phyloP scores from a whole-genome alignment of 2,888 invertebrate genomes.

The Pristionchus fissidentatus region DNA sequence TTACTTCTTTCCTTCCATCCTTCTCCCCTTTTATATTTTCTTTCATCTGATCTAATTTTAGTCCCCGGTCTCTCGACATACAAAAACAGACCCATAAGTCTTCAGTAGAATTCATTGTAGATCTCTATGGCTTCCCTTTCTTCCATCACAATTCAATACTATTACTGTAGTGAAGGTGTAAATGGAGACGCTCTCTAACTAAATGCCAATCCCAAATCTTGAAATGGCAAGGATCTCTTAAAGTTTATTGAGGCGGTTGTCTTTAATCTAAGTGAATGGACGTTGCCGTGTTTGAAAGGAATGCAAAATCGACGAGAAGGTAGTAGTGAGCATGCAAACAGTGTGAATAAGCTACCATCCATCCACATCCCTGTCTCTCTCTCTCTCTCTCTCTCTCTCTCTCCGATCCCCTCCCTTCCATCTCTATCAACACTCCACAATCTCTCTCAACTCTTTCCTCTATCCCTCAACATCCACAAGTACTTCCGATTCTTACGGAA shows the following conservation, averaged over 20 bases:
- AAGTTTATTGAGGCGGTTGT: background rate
- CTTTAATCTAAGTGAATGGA: background rate
- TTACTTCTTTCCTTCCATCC: background rate
- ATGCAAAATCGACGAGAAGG: background rate
- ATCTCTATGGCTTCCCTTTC: too few relatives aligned
- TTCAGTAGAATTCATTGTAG: background rate
- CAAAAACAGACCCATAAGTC: background rate
- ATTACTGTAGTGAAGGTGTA: too few relatives aligned
- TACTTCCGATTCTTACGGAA: background rate
- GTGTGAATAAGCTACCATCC: conserved; percentile 14
- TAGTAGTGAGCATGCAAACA: conserved; percentile 37
- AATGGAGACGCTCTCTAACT: too few relatives aligned
- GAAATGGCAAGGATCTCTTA: too few relatives aligned
- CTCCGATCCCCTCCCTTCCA: background rate
- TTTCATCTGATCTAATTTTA: background rate
- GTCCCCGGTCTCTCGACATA: background rate
- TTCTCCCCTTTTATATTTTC: background rate
- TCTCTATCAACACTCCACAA: background rate
- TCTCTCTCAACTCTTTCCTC: background rate
- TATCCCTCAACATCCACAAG: background rate
- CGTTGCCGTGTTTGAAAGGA: background rate
- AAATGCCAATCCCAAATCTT: too few relatives aligned
- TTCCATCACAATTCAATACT: too few relatives aligned
- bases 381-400: conserved; percentile 3
- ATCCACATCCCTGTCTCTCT: background rate